phyloP scores from a whole-genome alignment of 2,888 invertebrate species.

The Holacanthella duospinosa region DNA sequence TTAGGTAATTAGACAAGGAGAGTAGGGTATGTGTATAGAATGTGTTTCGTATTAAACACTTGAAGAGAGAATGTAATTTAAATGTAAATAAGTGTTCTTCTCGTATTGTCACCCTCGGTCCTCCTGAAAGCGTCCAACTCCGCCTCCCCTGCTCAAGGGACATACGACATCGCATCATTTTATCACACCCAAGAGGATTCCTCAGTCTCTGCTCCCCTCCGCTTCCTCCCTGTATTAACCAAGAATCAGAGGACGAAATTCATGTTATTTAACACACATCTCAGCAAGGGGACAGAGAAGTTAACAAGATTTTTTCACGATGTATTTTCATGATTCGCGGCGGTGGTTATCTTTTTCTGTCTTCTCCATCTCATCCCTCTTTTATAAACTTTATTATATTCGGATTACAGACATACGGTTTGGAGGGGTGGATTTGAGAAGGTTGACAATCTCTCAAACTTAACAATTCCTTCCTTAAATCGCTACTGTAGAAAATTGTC shows the following conservation, averaged over 20 bases:
- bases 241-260: background rate
- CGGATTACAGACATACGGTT: background rate
- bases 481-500: no score
- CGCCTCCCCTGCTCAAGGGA: background rate
- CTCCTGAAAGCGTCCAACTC: background rate
- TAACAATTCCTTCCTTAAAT: no score
- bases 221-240: background rate
- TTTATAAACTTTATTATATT: background rate
- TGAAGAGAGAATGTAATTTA: background rate
- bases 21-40: no score
- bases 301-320: conserved; percentile 1
- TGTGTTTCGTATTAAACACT: conserved; percentile 3
- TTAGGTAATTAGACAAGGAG: no score
- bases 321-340: background rate
- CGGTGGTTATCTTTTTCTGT: background rate
- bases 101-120: background rate
- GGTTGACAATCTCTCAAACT: background rate
- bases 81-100: background rate
- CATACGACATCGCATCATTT: conserved; percentile 4
- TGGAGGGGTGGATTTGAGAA: background rate
- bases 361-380: background rate
- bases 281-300: conserved; percentile 1
- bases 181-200: conserved; percentile 2
- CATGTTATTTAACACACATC: background rate
- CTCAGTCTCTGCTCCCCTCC: background rate